Percentiles rank a stretch among this genome's conserved stretches.
Conservation (phyloP, 2,113 vertebrate species). For the Chroicocephalus ridibundus region DNA sequence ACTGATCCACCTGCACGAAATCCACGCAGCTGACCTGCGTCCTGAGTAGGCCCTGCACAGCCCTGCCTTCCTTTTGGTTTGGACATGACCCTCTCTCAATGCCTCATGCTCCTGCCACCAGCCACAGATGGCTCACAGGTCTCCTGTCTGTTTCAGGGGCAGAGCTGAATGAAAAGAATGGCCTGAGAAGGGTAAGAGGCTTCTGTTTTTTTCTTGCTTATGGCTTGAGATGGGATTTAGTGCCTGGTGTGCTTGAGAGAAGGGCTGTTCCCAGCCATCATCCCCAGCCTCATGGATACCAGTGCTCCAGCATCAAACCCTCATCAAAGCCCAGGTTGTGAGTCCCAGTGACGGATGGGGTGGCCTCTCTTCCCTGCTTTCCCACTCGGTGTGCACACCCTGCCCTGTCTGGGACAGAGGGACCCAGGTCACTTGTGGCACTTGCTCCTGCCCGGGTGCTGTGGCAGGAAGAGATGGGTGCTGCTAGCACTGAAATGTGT, state of each 20-base stretch:
- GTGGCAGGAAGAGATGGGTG: not conserved
- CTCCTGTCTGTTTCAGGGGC: conserved; percentile 36
- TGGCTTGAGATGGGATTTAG: not conserved
- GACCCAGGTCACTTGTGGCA: not conserved
- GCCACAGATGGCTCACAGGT: not conserved
- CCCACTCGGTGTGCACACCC: rapidly evolving
- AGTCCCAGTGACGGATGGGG: not conserved
- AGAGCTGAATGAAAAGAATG: not conserved
- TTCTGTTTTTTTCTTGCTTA: not conserved
- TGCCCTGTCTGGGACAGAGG: not conserved
- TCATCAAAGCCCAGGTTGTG: not conserved
- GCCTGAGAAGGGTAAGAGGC: conserved; percentile 26
- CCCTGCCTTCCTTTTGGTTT: not conserved
- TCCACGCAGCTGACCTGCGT: not conserved
- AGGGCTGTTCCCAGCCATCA: not conserved
- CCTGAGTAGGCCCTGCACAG: not conserved
- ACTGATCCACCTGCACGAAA: not conserved
- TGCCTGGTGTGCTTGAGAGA: not conserved
- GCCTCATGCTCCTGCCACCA: rapidly evolving
- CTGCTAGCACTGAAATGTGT: not conserved
- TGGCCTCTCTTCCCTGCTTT: not conserved
- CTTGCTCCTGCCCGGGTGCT: not conserved
- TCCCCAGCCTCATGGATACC: not conserved
- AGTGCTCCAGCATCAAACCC: not conserved
- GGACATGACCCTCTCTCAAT: not conserved